Evolutionary conservation across 2,888 invertebrate genomes (phyloP).

Genomic region (Synergus japonicus): DNA sequence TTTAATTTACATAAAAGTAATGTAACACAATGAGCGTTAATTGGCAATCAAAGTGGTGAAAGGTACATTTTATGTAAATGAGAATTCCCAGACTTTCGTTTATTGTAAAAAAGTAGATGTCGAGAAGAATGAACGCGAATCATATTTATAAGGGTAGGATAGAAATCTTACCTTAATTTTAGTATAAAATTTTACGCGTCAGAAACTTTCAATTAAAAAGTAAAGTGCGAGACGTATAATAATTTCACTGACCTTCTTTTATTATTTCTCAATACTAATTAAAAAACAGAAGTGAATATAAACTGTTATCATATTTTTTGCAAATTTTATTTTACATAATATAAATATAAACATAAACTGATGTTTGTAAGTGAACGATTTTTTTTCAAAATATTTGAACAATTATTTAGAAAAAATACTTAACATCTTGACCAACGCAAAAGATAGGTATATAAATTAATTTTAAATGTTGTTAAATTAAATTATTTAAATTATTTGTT

Average conservation of each 20-base stretch:
- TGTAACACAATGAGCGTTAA: slow-evolving; percentile 43
- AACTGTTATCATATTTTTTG: not conserved
- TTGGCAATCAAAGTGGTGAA: slow-evolving; percentile 60
- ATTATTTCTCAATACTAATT: not conserved
- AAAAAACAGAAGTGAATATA: slow-evolving; percentile 2
- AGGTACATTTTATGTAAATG: slow-evolving; percentile 60
- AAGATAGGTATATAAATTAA: not conserved
- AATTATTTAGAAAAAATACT: not conserved
- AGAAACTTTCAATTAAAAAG: slow-evolving; percentile 47
- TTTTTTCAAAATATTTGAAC: too few species aligned
- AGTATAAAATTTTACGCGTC: slow-evolving; percentile 45
- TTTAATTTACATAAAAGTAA: not conserved
- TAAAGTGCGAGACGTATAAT: not conserved
- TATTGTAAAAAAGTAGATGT: slow-evolving; percentile 56
- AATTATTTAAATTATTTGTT: not conserved
- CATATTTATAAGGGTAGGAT: slow-evolving; percentile 54
- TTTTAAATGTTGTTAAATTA: not conserved
- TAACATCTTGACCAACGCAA: not conserved
- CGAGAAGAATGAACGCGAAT: slow-evolving; percentile 45
- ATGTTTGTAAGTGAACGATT: too few species aligned
- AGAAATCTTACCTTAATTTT: slow-evolving; percentile 65
- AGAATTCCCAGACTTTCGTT: slow-evolving; percentile 71
- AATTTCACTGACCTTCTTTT: slow-evolving; percentile 23
- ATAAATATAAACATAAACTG: too few species aligned
- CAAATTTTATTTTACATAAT: too few species aligned